Percentiles rank a stretch among this genome's conserved stretches.
phyloP scores from a whole-genome alignment of 2,113 vertebrate genomes.

The Epinephelus cyanopodus region DNA sequence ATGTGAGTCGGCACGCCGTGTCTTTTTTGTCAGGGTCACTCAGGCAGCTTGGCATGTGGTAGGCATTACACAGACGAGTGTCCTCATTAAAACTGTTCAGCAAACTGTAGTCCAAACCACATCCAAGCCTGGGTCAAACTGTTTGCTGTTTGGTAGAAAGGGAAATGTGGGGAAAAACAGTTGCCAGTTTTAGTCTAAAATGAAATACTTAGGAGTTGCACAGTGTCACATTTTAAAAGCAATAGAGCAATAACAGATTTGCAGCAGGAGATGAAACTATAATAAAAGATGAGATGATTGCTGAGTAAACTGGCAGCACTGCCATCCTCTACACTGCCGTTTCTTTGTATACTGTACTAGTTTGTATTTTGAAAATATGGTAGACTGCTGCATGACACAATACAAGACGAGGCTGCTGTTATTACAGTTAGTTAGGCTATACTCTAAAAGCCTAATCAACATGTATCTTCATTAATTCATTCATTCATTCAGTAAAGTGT shows the following conservation, averaged over 20 bases:
- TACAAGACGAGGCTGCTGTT: not conserved
- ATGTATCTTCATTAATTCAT: not conserved
- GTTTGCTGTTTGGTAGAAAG: not conserved
- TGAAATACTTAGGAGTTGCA: not conserved
- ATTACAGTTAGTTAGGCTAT: not conserved
- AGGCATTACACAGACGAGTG: not conserved
- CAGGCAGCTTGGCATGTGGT: conserved; percentile 13
- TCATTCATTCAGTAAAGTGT: not conserved
- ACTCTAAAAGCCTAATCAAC: not conserved
- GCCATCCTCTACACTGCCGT: not conserved
- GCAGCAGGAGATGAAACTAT: not conserved
- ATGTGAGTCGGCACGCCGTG: not conserved
- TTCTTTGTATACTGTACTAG: not conserved
- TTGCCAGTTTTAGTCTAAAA: not conserved
- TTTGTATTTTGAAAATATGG: not conserved
- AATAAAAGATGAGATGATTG: conserved; percentile 2
- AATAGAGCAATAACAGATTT: not conserved
- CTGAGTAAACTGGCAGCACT: not conserved
- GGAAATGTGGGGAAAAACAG: not conserved
- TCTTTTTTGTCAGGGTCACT: not conserved
- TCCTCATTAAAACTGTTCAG: conserved; percentile 34
- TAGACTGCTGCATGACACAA: not conserved
- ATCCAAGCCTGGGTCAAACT: conserved; percentile 12
- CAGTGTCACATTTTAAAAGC: not conserved
- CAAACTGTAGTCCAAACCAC: not conserved